Percentiles rank a stretch among this genome's conserved stretches.
These are phyloP conservation scores for Theonella swinhoei DNA, from an alignment of 37 sponge, comb jelly and placozoan genomes.

Conservation along the genomic window DNA sequence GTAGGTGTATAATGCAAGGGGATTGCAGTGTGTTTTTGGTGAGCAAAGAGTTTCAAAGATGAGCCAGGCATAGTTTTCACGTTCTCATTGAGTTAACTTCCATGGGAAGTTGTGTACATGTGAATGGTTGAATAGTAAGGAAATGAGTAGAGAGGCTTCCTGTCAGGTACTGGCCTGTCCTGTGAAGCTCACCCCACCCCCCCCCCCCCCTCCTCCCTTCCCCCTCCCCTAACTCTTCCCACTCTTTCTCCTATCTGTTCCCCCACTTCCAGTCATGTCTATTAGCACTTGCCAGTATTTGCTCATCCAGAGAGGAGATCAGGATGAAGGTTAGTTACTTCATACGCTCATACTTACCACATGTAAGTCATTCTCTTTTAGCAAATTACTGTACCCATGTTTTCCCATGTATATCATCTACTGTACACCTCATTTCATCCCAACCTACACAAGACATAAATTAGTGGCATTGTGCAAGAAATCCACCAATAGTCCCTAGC, in stretches of 20 bases:
- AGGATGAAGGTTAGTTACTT: background rate
- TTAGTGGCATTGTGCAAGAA: no score
- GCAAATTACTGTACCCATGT: background rate
- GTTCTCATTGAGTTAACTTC: no score
- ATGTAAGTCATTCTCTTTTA: no score
- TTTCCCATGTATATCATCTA: background rate
- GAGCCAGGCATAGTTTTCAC: no score
- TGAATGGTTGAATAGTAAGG: background rate
- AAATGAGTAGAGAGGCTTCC: no score
- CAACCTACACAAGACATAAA: no score
- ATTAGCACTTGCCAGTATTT: conserved; percentile 20
- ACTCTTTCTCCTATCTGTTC: background rate
- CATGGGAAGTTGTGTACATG: background rate
- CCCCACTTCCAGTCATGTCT: background rate
- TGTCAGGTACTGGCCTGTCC: no score
- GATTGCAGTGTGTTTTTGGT: no score
- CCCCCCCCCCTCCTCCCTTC: conserved; percentile 12
- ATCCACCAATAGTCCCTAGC: no score
- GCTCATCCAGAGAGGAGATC: conserved; percentile 28
- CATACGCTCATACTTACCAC: no score
- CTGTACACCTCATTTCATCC: background rate
- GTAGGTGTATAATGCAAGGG: no score
- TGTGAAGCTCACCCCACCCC: background rate
- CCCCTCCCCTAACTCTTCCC: background rate
- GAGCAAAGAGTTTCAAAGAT: no score